Evolutionary conservation across 2,888 invertebrate species (phyloP).

Genomic region (Microdon myrmicae): DNA sequence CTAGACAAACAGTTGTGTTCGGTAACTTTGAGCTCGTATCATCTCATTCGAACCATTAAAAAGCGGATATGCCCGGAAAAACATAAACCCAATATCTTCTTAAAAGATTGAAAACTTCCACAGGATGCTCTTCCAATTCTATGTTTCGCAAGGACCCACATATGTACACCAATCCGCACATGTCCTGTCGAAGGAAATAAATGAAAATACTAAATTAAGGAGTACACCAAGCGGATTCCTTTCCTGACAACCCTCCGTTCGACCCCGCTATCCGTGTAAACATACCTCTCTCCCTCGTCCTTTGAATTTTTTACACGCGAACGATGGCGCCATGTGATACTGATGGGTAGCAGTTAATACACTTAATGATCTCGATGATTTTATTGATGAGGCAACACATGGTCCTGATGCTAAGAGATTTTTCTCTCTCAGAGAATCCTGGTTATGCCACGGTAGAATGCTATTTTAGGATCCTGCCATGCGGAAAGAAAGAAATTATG

Average conservation of each 20-base stretch:
- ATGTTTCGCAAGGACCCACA: conserved; percentile 6
- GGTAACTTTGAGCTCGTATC: neutral
- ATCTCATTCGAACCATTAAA: neutral
- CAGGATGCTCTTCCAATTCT: conserved; percentile 9
- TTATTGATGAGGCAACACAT: conserved; percentile 64
- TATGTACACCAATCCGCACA: neutral
- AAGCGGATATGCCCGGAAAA: conserved; percentile 25
- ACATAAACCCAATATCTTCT: conserved; percentile 10
- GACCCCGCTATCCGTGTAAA: conserved; percentile 4
- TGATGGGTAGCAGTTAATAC: conserved; percentile 66
- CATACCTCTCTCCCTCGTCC: no score
- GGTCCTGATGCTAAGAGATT: conserved; percentile 54
- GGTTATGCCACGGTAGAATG: no score
- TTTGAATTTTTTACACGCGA: conserved; percentile 16
- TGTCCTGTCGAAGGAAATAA: conserved; percentile 42
- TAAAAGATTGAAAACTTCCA: neutral
- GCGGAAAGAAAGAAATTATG: neutral
- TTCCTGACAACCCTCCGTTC: conserved; percentile 7
- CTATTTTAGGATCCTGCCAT: neutral
- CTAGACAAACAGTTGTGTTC: neutral
- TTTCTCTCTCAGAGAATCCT: conserved; percentile 33
- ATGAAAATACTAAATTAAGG: conserved; percentile 52
- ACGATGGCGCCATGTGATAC: conserved; percentile 60
- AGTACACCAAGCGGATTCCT: conserved; percentile 44
- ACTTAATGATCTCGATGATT: conserved; percentile 67